Percentiles rank a stretch among this genome's conserved stretches.
These are phyloP conservation scores for Pongo abelii DNA, from an alignment of 2,113 vertebrate genomes.

Conservation along the genomic window DNA sequence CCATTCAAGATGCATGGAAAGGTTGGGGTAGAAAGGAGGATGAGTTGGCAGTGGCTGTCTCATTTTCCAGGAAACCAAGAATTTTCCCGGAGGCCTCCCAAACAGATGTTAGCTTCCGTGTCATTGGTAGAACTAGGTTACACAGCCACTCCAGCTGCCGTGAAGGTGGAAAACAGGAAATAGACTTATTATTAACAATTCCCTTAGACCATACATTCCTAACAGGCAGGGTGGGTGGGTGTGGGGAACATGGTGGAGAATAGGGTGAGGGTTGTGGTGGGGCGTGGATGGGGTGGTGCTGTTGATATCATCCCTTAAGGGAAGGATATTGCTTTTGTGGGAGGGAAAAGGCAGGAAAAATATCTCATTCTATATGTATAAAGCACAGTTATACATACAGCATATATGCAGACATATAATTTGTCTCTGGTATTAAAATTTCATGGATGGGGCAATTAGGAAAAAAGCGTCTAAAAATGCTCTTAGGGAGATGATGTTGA, in stretches of 20 bases:
- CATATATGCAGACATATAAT: neutral
- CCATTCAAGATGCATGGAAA: neutral
- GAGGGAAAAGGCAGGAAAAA: neutral
- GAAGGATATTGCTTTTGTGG: neutral
- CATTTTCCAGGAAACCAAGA: neutral
- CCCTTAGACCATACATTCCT: neutral
- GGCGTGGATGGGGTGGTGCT: neutral
- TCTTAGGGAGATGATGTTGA: neutral
- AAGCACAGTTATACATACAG: neutral
- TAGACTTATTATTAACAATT: neutral
- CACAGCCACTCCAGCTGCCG: neutral
- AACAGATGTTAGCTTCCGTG: neutral
- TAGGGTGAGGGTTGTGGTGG: no score
- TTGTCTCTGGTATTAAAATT: neutral
- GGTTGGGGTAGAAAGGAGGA: neutral
- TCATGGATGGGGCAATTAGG: neutral
- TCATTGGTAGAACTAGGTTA: neutral
- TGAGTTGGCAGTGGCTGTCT: neutral
- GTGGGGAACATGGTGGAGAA: neutral
- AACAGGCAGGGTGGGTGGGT: neutral
- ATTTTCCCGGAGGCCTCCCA: neutral
- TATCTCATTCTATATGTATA: neutral
- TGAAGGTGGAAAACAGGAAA: neutral
- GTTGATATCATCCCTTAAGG: neutral
- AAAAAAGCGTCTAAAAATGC: neutral